Conservation (phyloP, 2,113 vertebrate species). For the Sarotherodon lohbergeri region DNA sequence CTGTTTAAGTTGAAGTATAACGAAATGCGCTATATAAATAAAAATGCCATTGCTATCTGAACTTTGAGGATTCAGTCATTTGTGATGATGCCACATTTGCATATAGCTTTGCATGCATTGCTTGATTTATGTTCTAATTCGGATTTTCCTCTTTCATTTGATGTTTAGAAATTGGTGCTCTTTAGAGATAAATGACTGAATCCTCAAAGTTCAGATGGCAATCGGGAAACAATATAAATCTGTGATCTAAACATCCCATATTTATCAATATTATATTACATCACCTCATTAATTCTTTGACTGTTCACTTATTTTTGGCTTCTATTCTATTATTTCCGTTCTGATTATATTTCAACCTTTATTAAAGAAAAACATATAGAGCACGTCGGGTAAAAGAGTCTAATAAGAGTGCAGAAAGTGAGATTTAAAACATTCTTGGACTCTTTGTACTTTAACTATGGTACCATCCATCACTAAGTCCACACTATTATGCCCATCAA, state of each 20-base stretch:
- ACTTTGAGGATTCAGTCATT: neutral
- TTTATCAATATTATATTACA: neutral
- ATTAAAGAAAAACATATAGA: neutral
- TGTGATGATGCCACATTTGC: neutral
- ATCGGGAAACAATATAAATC: neutral
- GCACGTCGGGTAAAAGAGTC: neutral
- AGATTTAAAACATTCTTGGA: neutral
- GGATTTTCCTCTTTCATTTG: neutral
- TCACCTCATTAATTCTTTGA: neutral
- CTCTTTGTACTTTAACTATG: neutral
- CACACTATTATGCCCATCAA: constrained; percentile 24
- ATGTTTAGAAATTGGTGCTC: neutral
- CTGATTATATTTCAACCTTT: neutral
- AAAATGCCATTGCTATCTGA: neutral
- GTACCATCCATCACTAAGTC: neutral
- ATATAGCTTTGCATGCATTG: neutral
- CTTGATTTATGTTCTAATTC: neutral
- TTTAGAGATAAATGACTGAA: neutral
- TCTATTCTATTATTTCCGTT: neutral
- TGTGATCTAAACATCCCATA: neutral
- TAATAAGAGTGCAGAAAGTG: neutral
- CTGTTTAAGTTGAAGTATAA: neutral
- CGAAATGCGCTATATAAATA: neutral
- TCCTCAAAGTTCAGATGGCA: neutral
- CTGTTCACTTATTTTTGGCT: neutral